phyloP scores from a whole-genome alignment of 2,797 vertebrate genomes.

The Myoxocephalus aenaeus region DNA sequence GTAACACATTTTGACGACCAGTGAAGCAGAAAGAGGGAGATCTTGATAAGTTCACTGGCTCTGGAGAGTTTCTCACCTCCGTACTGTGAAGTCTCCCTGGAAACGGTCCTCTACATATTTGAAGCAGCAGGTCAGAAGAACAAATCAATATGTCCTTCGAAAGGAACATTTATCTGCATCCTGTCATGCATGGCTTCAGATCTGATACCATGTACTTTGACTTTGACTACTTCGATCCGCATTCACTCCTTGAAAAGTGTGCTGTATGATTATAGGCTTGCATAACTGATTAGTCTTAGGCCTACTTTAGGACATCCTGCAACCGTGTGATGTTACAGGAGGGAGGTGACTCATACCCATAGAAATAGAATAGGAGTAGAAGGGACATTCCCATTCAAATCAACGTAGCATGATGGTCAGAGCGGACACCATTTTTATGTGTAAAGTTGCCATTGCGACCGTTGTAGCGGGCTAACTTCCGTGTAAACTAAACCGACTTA shows the following conservation, averaged over 20 bases:
- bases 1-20: background rate
- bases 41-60: background rate
- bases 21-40: background rate
- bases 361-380: background rate
- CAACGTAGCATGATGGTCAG: background rate
- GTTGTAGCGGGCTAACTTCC: background rate
- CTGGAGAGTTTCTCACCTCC: background rate
- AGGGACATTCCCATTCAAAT: background rate
- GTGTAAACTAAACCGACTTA: background rate
- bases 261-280: background rate
- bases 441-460: background rate
- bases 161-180: constrained; percentile 8
- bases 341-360: background rate
- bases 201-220: background rate
- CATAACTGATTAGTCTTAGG: background rate
- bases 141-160: constrained; percentile 10
- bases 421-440: background rate
- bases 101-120: background rate
- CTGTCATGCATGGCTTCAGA: background rate
- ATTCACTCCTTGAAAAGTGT: background rate
- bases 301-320: background rate
- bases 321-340: background rate
- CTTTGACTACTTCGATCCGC: background rate
- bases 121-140: constrained; percentile 6
- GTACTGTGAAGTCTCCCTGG: constrained; percentile 8